Evolutionary conservation across 92 coral and sea anemone genomes (phyloP).

Genomic region (Epizoanthus fatuus): DNA sequence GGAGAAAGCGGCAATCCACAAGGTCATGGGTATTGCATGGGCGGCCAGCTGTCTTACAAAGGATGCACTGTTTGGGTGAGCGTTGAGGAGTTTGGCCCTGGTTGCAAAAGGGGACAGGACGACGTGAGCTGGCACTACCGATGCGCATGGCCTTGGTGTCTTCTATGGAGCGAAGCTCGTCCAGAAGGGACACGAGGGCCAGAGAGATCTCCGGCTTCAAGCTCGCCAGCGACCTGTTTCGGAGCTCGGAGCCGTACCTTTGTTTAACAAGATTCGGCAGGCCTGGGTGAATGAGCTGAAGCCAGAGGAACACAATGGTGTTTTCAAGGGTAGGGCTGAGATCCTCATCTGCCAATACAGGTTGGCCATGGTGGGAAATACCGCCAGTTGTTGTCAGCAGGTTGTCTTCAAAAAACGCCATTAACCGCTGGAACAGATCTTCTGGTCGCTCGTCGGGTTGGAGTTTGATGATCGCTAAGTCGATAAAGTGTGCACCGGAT

Average conservation of each 20-base stretch:
- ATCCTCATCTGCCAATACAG: conserved; percentile 60
- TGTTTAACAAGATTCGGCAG: conserved; percentile 54
- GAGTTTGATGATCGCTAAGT: conserved; percentile 32
- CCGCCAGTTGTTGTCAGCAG: conserved; percentile 56
- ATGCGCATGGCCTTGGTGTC: conserved; percentile 41
- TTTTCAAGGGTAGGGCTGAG: conserved; percentile 69
- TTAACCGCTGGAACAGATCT: conserved; percentile 37
- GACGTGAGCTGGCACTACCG: conserved; percentile 29
- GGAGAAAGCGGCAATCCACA: conserved; percentile 22
- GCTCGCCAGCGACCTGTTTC: no score
- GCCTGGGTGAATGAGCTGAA: conserved; percentile 73
- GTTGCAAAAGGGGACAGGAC: not conserved
- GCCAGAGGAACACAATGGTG: conserved; percentile 60
- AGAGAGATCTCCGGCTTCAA: not conserved
- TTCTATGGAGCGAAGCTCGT: conserved; percentile 10
- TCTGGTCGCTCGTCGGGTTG: conserved; percentile 66
- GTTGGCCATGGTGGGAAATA: conserved; percentile 71
- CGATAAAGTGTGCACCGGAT: conserved; percentile 64
- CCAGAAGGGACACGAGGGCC: conserved; percentile 52
- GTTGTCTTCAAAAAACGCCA: conserved; percentile 69
- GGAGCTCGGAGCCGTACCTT: not conserved
- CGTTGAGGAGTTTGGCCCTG: not conserved
- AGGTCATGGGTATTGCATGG: conserved; percentile 4
- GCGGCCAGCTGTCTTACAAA: conserved; percentile 54
- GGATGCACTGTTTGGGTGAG: conserved; percentile 12